Conservation (phyloP, 2,797 vertebrate species). For the Pelodytes ibericus region DNA sequence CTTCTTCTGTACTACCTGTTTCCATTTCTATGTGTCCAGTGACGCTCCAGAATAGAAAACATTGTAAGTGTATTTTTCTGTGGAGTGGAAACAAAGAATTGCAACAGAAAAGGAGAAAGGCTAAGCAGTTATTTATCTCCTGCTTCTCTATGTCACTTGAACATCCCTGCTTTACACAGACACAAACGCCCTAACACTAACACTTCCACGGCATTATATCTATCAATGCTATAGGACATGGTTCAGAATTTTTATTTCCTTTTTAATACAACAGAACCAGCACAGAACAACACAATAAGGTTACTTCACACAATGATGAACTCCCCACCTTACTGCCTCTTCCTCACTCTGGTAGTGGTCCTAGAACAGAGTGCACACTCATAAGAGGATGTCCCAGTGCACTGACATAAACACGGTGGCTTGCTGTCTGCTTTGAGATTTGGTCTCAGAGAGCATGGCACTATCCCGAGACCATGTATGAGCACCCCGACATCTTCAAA, state of each 20-base stretch:
- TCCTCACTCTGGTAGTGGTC: no score
- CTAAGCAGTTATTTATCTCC: conserved; percentile 43
- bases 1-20: background rate
- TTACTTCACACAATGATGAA: no score
- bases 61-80: conserved; percentile 29
- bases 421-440: no score
- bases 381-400: no score
- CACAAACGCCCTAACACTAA: background rate
- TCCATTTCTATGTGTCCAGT: background rate
- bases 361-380: no score
- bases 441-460: no score
- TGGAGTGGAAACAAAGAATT: conserved; percentile 23
- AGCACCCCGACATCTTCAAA: no score
- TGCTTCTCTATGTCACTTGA: background rate
- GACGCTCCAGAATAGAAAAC: background rate
- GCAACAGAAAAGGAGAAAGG: no score
- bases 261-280: conserved; percentile 3
- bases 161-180: conserved; percentile 13
- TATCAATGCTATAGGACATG: conserved; percentile 10
- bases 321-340: no score
- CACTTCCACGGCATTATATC: background rate
- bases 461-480: no score
- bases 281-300: conserved; percentile 1
- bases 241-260: conserved; percentile 3
- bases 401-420: no score